phyloP scores from a whole-genome alignment of 1,140 invertebrate species.

The Achroia grisella region DNA sequence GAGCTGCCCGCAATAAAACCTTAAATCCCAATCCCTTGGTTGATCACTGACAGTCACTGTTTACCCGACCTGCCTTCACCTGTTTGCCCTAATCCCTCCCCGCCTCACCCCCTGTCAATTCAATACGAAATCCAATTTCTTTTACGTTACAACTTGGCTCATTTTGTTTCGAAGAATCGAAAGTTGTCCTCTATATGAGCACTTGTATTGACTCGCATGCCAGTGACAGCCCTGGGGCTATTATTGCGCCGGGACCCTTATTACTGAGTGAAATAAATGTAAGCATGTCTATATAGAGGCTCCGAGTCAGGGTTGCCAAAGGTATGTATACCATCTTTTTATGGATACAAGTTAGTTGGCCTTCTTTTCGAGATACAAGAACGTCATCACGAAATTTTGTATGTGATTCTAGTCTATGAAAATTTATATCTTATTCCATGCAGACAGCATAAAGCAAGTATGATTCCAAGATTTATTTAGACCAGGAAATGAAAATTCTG shows the following conservation, averaged over 20 bases:
- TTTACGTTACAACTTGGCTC: slow-evolving; percentile 29
- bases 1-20: slow-evolving; percentile 13
- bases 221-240: slow-evolving; percentile 32
- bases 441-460: too few relatives aligned
- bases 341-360: too few relatives aligned
- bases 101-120: slow-evolving; percentile 23
- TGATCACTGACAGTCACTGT: slow-evolving; percentile 40
- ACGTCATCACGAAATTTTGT: too few relatives aligned
- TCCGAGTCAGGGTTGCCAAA: slow-evolving; percentile 10
- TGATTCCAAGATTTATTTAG: too few relatives aligned
- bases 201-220: slow-evolving; percentile 38
- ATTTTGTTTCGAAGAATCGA: slow-evolving; percentile 23
- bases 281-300: slow-evolving; percentile 10
- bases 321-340: too few relatives aligned
- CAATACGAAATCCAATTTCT: slow-evolving; percentile 59
- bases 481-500: too few relatives aligned
- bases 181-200: slow-evolving; percentile 26
- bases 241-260: slow-evolving; percentile 29
- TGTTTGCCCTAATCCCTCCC: slow-evolving; percentile 16
- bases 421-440: too few relatives aligned
- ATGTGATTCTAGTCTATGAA: too few relatives aligned
- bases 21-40: slow-evolving; percentile 14
- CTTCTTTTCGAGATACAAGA: too few relatives aligned
- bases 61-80: slow-evolving; percentile 28
- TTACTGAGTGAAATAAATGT: slow-evolving; percentile 31